Conservation (phyloP, 2,888 invertebrate species). For the Hemicrepidius hirtus region DNA sequence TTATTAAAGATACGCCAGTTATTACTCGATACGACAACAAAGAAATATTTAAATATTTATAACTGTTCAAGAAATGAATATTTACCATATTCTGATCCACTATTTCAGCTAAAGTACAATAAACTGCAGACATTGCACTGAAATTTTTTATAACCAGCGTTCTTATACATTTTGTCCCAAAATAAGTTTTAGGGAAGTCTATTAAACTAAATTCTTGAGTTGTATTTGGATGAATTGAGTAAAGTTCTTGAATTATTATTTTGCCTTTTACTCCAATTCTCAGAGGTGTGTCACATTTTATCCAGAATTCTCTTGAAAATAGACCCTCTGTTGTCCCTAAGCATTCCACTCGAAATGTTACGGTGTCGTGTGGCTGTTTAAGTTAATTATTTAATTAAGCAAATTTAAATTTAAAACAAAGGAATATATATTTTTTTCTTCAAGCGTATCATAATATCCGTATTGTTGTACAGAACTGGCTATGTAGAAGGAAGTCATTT, state of each 20-base stretch:
- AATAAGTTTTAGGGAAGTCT: conserved; percentile 70
- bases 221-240: conserved; percentile 67
- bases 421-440: too few species aligned
- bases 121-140: conserved; percentile 69
- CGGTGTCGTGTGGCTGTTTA: conserved; percentile 31
- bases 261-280: conserved; percentile 63
- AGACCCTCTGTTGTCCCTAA: conserved; percentile 32
- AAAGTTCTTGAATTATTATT: conserved; percentile 68
- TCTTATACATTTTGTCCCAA: conserved; percentile 66
- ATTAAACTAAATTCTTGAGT: conserved; percentile 69
- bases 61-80: conserved; percentile 11
- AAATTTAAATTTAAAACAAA: too few species aligned
- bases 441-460: too few species aligned
- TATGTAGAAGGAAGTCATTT: too few species aligned
- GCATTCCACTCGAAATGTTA: conserved; percentile 43
- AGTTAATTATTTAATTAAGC: too few species aligned
- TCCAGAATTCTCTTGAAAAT: conserved; percentile 69
- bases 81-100: conserved; percentile 65
- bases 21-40: not conserved
- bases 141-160: conserved; percentile 69
- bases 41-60: not conserved
- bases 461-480: too few species aligned
- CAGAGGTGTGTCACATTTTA: conserved; percentile 66
- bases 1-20: not conserved
- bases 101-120: conserved; percentile 68